Conservation (phyloP, 2,888 invertebrate species). For the Eupithecia exiguata region DNA sequence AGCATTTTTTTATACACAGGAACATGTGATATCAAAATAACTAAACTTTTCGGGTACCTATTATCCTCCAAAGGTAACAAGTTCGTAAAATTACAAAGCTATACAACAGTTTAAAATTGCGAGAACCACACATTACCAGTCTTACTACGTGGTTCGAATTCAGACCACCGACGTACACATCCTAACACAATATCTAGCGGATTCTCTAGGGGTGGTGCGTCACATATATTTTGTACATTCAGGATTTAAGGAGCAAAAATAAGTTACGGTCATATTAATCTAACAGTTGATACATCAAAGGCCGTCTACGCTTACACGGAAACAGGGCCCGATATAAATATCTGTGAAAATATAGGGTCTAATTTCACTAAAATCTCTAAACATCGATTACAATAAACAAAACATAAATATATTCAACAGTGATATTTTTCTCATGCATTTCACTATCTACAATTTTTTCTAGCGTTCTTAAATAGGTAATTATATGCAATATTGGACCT, state of each 20-base stretch:
- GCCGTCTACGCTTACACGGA: constrained; percentile 30
- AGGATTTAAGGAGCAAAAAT: constrained; percentile 73
- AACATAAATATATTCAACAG: constrained; percentile 60
- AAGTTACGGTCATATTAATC: constrained; percentile 38
- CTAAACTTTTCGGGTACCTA: constrained; percentile 24
- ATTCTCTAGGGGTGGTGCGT: constrained; percentile 61
- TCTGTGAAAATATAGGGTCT: constrained; percentile 46
- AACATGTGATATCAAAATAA: constrained; percentile 48
- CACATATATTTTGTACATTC: constrained; percentile 73
- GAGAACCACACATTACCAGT: constrained; percentile 54
- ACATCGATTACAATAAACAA: constrained; percentile 70
- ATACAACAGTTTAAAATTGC: constrained; percentile 48
- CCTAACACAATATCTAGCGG: constrained; percentile 68
- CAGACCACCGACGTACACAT: constrained; percentile 53
- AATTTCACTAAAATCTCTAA: constrained; percentile 66
- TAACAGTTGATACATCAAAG: constrained; percentile 36
- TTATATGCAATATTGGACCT: constrained; percentile 46
- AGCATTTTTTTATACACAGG: constrained; percentile 52
- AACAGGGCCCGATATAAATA: constrained; percentile 39
- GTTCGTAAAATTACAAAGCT: constrained; percentile 43
- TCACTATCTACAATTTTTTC: constrained; percentile 66
- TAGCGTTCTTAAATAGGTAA: constrained; percentile 69
- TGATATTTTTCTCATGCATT: constrained; percentile 61
- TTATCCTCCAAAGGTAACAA: constrained; percentile 24
- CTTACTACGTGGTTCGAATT: constrained; percentile 56